These are phyloP conservation scores for Tokudaia muenninki DNA, from an alignment of 2,797 vertebrate genomes.

Conservation along the genomic window DNA sequence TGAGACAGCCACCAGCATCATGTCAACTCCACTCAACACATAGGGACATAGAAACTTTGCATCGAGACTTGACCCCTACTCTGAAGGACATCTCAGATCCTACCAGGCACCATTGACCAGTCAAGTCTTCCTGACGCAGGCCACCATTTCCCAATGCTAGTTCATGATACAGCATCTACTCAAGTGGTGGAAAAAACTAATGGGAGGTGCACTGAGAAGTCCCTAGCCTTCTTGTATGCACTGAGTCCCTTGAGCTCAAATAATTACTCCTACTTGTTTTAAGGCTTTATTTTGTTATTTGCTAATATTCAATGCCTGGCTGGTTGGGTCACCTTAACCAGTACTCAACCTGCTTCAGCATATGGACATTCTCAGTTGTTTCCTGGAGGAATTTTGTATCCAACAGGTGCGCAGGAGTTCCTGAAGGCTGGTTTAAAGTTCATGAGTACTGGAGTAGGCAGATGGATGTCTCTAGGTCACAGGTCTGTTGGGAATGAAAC, in stretches of 20 bases:
- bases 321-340: not conserved
- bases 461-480: not conserved
- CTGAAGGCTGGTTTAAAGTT: no score
- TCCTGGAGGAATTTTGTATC: not conserved
- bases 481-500: not conserved
- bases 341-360: not conserved
- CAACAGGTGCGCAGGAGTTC: accelerated
- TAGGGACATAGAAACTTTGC: not conserved
- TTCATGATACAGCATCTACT: not conserved
- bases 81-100: not conserved
- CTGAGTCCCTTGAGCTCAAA: not conserved
- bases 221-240: not conserved
- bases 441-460: not conserved
- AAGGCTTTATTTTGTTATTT: not conserved
- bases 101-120: accelerated
- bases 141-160: not conserved
- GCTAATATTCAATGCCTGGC: not conserved
- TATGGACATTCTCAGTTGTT: not conserved
- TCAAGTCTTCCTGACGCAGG: not conserved
- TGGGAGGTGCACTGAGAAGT: accelerated
- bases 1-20: not conserved
- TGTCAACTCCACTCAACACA: not conserved
- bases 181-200: not conserved
- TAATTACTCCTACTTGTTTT: not conserved
- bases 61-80: not conserved